Evolutionary conservation across 1,140 invertebrate genomes (phyloP).

Genomic region (Apis cerana): DNA sequence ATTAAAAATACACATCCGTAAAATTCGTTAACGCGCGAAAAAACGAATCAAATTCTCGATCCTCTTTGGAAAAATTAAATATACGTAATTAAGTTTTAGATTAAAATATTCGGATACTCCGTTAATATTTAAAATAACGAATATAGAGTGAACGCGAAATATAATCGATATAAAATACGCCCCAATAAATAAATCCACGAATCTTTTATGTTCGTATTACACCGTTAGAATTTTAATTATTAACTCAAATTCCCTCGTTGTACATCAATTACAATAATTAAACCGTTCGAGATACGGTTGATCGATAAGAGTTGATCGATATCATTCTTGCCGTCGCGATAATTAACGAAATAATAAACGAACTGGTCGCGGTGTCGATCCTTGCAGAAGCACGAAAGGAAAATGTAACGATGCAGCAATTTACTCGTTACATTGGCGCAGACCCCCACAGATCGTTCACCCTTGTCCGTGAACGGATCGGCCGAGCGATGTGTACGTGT

Average conservation of each 20-base stretch:
- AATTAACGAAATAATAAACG: conserved; percentile 46
- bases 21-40: too few species aligned
- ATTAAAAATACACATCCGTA: not conserved
- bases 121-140: too few species aligned
- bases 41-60: too few species aligned
- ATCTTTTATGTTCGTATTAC: too few species aligned
- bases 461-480: not conserved
- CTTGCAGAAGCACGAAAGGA: conserved; percentile 22
- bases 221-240: not conserved
- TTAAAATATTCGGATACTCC: too few species aligned
- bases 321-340: not conserved
- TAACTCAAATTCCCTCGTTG: not conserved
- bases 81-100: too few species aligned
- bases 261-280: too few species aligned
- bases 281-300: not conserved
- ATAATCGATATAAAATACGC: too few species aligned
- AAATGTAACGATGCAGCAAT: conserved; percentile 64
- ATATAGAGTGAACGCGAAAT: too few species aligned
- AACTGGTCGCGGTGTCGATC: not conserved
- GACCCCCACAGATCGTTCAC: not conserved
- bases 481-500: not conserved
- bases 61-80: too few species aligned
- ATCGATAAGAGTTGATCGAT: not conserved
- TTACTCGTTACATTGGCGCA: conserved; percentile 53
- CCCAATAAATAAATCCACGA: too few species aligned